phyloP scores from a whole-genome alignment of 2,113 vertebrate genomes.

The Platysteira castanea region DNA sequence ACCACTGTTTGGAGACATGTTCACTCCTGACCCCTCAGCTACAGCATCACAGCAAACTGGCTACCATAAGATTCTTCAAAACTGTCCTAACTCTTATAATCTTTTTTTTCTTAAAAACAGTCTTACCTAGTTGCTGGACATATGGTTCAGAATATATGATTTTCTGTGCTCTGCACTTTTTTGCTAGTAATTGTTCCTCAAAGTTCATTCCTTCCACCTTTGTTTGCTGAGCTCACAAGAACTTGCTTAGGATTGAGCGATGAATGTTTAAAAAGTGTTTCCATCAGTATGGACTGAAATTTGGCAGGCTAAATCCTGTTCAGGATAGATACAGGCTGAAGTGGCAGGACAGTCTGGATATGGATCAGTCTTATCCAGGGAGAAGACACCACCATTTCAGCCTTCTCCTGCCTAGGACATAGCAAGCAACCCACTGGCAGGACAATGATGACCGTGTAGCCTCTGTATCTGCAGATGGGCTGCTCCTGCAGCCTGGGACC shows the following conservation, averaged over 20 bases:
- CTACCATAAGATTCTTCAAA: neutral
- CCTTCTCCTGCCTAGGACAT: neutral
- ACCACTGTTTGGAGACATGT: neutral
- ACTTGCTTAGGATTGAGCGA: neutral
- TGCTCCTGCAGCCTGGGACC: neutral
- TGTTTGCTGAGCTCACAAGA: neutral
- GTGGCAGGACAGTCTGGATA: neutral
- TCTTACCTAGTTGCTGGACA: neutral
- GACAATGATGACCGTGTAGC: accelerated
- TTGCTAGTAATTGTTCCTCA: neutral
- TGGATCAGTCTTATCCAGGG: neutral
- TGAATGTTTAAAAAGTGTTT: neutral
- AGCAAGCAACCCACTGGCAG: neutral
- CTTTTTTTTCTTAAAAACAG: neutral
- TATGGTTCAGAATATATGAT: neutral
- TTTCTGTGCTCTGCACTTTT: neutral
- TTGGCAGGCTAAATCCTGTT: neutral
- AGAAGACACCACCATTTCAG: neutral
- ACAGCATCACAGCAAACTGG: neutral
- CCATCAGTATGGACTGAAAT: neutral
- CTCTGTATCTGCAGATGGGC: neutral
- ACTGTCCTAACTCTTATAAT: neutral
- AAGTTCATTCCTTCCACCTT: neutral
- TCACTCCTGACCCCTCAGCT: neutral
- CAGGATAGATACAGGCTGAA: neutral